Conservation (phyloP, 2,888 invertebrate species). For the Himalopsyche tibetana region DNA sequence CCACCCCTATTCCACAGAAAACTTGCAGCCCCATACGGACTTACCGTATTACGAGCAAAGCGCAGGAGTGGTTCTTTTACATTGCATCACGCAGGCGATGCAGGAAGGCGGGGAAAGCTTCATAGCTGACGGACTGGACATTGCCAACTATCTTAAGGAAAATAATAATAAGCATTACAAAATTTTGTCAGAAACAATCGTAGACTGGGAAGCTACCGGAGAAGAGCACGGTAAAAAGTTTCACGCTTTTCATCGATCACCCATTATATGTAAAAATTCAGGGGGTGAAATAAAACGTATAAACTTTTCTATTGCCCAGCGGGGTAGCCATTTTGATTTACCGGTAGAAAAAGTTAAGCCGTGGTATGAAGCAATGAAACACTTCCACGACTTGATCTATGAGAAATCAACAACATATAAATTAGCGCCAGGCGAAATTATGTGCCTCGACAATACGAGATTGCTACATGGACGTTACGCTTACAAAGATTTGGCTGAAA, state of each 20-base stretch:
- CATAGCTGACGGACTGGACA: conserved; percentile 81
- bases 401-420: conserved; percentile 81
- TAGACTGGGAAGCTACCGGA: conserved; percentile 86
- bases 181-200: conserved; percentile 77
- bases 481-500: conserved; percentile 78
- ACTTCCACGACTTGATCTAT: conserved; percentile 80
- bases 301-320: conserved; percentile 85
- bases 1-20: conserved; percentile 83
- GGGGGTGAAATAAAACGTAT: conserved; percentile 79
- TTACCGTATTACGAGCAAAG: conserved; percentile 86
- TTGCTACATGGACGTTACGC: conserved; percentile 83
- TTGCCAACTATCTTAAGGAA: conserved; percentile 78
- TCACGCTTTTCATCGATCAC: conserved; percentile 79
- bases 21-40: conserved; percentile 85
- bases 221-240: conserved; percentile 80
- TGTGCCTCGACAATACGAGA: conserved; percentile 86
- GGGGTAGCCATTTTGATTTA: conserved; percentile 82
- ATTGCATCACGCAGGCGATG: conserved; percentile 82
- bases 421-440: conserved; percentile 81
- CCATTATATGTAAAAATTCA: conserved; percentile 79
- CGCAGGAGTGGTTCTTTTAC: conserved; percentile 84
- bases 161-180: conserved; percentile 78
- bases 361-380: conserved; percentile 83
- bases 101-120: conserved; percentile 82
- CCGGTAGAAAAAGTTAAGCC: conserved; percentile 78